These are phyloP conservation scores for Sebastes miniatus DNA, from an alignment of 2,797 vertebrate species.

Conservation along the genomic window DNA sequence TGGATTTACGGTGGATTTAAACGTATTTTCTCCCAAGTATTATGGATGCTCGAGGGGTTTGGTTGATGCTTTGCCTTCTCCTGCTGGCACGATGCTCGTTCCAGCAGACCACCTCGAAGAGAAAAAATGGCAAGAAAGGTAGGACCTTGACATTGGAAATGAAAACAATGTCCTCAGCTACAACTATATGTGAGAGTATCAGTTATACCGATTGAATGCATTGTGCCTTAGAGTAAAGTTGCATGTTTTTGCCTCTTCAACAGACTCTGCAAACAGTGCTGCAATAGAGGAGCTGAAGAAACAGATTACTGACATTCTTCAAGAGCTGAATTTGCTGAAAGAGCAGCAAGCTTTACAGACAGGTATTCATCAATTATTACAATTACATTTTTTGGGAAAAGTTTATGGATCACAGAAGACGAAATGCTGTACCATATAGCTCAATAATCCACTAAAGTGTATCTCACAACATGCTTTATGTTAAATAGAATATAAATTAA, in stretches of 20 bases:
- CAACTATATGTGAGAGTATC: neutral
- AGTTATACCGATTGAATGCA: neutral
- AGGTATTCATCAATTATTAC: slow-evolving; percentile 73
- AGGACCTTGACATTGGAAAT: slow-evolving; percentile 32
- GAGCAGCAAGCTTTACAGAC: slow-evolving; percentile 94
- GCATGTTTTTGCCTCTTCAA: neutral
- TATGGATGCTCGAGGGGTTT: slow-evolving; percentile 80
- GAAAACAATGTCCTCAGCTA: neutral
- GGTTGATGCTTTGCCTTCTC: slow-evolving; percentile 82
- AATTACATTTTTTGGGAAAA: neutral
- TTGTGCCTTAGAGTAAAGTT: neutral
- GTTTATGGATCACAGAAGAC: neutral
- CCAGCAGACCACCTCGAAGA: slow-evolving; percentile 76
- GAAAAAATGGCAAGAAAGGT: slow-evolving; percentile 86
- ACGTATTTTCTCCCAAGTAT: neutral
- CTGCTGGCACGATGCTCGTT: slow-evolving; percentile 70
- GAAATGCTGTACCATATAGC: neutral
- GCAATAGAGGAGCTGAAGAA: slow-evolving; percentile 90
- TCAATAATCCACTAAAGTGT: neutral
- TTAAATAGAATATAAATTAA: neutral
- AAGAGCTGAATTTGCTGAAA: slow-evolving; percentile 90
- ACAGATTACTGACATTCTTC: slow-evolving; percentile 85
- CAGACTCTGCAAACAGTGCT: slow-evolving; percentile 77
- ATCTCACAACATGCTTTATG: neutral
- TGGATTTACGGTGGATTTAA: neutral